Evolutionary conservation across 1,140 invertebrate genomes (phyloP), one percentile per base, ranked within the genome.

Genomic region (Nilaparvata lugens): DNA sequence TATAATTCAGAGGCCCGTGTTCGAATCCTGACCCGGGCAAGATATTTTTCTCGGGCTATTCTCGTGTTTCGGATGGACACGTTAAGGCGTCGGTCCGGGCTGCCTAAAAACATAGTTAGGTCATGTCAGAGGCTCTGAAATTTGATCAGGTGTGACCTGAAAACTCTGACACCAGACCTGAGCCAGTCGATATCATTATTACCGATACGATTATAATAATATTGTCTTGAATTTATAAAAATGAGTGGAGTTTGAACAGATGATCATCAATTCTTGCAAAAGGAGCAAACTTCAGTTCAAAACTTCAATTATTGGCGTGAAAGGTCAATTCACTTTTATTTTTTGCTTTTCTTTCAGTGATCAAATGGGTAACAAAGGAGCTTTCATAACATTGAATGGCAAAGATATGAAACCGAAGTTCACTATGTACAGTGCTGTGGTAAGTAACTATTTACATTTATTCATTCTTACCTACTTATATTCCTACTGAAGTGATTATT

Each of bases 321-420:
- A 7, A 6, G 48, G 19, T 19, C 48, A 6, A 21, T 54, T 14
- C 55, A 58, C 42, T 52, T 64, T 25, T 19, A 14, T 58, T 24
- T n/a, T 14, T 38, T 0, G 7, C 23, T 48, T 51, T 52, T 19
- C 19, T 82, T 83, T 54, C 74, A 95, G 94, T 86, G 97, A 99
- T 87, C 91, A 91, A 52, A 97, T 98, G 90, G 94, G 93, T 69
- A 99, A 99, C 77, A 88, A 90, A 76, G 97, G 96, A 72, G 95
- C 97, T 68, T 98, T 95, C 76, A 97, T 99, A 69, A 96, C 84
- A 62, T 82, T 98, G 69, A 93, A 85, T 58, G 97, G 95, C 57
- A 90, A 92, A 73, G 84, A 91, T 70, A 83, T 97, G 76, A 85
- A 82, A 70, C 97, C 96, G 38, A 84, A 93, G 65, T 97, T 88